A percentile compares a stretch with the other conserved stretches of the same genome.
These are phyloP conservation scores for Morone chrysops DNA, from an alignment of 2,113 vertebrate species.

Conservation along the genomic window DNA sequence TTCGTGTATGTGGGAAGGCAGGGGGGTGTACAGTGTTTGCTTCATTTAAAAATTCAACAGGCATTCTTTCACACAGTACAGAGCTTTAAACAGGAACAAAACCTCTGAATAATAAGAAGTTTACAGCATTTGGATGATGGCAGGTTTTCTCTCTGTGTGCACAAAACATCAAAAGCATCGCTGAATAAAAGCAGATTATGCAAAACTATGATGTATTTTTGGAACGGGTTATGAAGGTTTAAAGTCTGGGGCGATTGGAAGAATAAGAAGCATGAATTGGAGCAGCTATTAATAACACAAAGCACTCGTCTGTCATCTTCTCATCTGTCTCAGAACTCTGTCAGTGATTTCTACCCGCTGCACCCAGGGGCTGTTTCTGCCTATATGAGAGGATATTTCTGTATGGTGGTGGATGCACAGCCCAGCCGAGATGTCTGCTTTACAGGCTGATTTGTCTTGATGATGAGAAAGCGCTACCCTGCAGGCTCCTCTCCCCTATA, in stretches of 20 bases:
- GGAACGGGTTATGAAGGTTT: conserved; percentile 7
- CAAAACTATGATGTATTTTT: conserved; percentile 31
- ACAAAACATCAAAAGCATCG: background rate
- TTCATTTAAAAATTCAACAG: conserved; percentile 17
- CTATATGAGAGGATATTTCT: conserved; percentile 20
- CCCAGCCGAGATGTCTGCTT: conserved; percentile 26
- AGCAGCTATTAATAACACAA: conserved; percentile 49
- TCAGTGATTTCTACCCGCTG: conserved; percentile 16
- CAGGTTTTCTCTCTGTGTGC: background rate
- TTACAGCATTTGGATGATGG: conserved; percentile 3
- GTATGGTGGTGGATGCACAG: background rate
- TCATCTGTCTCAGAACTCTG: background rate
- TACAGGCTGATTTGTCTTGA: conserved; percentile 55
- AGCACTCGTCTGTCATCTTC: conserved; percentile 3
- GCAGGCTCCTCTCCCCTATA: conserved; percentile 49
- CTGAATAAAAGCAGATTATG: background rate
- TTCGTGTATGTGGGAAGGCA: background rate
- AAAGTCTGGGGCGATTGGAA: conserved; percentile 8
- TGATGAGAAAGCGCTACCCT: conserved; percentile 55
- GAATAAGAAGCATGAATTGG: conserved; percentile 13
- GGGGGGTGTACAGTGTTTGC: background rate
- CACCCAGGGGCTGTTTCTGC: conserved; percentile 4
- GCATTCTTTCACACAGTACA: background rate
- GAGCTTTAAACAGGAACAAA: background rate
- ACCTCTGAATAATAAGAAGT: background rate